These are phyloP conservation scores for Copsychus sechellarum DNA, from an alignment of 2,113 vertebrate genomes.

Conservation along the genomic window DNA sequence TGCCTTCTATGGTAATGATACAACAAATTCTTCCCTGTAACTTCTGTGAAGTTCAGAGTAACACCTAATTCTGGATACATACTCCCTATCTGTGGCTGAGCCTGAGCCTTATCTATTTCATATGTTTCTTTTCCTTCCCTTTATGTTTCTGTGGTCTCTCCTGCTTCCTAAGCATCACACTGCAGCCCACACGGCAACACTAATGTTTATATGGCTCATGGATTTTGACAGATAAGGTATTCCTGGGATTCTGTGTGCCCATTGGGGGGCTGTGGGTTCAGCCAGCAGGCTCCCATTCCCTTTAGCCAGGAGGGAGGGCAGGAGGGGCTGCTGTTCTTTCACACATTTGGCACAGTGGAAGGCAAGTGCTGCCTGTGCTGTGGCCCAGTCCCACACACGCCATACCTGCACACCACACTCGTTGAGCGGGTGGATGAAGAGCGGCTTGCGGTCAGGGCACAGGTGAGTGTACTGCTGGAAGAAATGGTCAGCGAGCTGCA, in stretches of 20 bases:
- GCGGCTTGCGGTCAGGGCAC: slow-evolving; percentile 81
- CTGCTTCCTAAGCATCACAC: rapidly evolving
- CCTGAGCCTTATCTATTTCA: not conserved
- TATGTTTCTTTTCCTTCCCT: not conserved
- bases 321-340: not conserved
- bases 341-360: not conserved
- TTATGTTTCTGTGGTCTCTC: not conserved
- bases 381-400: not conserved
- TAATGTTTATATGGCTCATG: rapidly evolving
- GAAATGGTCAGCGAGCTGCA: slow-evolving; percentile 80
- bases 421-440: slow-evolving; percentile 84
- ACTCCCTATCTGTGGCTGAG: not conserved
- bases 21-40: not conserved
- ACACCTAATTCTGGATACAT: not conserved
- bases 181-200: not conserved
- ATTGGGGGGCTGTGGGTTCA: not conserved
- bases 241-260: rapidly evolving
- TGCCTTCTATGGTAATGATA: not conserved
- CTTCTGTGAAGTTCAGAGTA: not conserved
- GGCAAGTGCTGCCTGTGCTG: not conserved
- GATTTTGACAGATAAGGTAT: not conserved
- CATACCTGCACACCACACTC: slow-evolving; percentile 84
- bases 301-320: not conserved
- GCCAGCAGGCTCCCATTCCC: not conserved
- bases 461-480: slow-evolving; percentile 79